Percentiles rank a stretch among this genome's conserved stretches.
Evolutionary conservation across 2,888 invertebrate genomes (phyloP).

Genomic region (Rugalucina vietnamica): DNA sequence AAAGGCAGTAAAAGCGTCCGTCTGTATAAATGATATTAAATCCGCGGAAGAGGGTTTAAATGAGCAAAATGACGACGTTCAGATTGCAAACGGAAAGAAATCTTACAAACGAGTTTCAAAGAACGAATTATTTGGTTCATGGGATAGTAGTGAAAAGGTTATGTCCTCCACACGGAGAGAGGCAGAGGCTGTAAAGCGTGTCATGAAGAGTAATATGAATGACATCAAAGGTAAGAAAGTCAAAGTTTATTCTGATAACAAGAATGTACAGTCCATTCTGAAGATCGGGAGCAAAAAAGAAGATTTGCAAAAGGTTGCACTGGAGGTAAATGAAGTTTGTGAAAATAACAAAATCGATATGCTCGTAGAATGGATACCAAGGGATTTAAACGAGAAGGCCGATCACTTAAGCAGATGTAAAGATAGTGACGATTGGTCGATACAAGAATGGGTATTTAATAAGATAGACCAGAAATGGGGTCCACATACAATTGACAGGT

Average conservation of each 20-base stretch:
- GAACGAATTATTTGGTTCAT: conserved; percentile 17
- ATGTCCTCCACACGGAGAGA: conserved; percentile 32
- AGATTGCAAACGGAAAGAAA: neutral
- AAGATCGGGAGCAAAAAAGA: neutral
- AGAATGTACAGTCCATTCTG: conserved; percentile 9
- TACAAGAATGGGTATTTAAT: neutral
- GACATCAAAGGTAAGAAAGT: conserved; percentile 15
- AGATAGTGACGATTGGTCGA: conserved; percentile 10
- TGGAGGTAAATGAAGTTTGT: conserved; percentile 1
- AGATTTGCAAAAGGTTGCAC: neutral
- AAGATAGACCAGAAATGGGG: neutral
- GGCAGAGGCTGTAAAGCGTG: conserved; percentile 22
- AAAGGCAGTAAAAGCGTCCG: no score
- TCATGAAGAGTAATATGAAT: neutral
- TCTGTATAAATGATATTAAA: no score
- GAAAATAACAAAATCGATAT: neutral
- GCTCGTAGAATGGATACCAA: conserved; percentile 15
- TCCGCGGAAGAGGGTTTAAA: neutral
- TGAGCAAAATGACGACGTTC: neutral
- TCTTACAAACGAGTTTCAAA: neutral
- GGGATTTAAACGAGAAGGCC: neutral
- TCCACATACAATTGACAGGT: neutral
- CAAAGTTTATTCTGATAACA: conserved; percentile 5
- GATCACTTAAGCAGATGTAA: neutral
- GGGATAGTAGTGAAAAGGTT: neutral